Evolutionary conservation across 2,888 invertebrate species (phyloP).

Genomic region (Cephus runcator): DNA sequence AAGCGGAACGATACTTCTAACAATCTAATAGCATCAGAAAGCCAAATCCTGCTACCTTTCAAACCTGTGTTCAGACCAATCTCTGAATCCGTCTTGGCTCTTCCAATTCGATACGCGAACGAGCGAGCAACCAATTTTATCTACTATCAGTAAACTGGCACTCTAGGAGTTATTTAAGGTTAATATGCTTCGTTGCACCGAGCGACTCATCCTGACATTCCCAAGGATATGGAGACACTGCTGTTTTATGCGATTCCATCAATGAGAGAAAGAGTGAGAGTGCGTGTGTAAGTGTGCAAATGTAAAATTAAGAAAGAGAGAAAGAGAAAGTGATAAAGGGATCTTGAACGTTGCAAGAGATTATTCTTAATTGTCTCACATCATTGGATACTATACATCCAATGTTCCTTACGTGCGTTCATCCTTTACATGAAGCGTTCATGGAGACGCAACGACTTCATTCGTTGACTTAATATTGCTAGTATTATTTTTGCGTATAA

Average conservation of each 20-base stretch:
- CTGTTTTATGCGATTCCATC: not conserved
- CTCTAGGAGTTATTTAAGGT: not conserved
- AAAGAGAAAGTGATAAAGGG: not conserved
- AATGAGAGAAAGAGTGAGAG: not conserved
- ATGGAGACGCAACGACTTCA: not conserved
- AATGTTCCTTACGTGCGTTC: not conserved
- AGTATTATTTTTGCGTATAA: not conserved
- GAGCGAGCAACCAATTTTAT: constrained; percentile 1
- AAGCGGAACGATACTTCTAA: not conserved
- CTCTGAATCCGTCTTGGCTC: constrained; percentile 14
- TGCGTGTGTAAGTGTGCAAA: not conserved
- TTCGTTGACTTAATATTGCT: not conserved
- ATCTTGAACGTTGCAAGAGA: not conserved
- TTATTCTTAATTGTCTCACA: not conserved
- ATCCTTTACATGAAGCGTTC: not conserved
- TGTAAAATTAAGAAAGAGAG: not conserved
- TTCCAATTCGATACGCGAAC: constrained; percentile 2
- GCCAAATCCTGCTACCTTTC: constrained; percentile 47
- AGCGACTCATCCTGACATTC: constrained; percentile 36
- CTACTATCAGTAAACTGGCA: not conserved
- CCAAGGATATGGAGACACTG: constrained; percentile 13
- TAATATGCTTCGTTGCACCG: constrained; percentile 21
- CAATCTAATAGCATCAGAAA: not conserved
- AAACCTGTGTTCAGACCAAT: constrained; percentile 60
- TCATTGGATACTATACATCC: not conserved